Conservation (phyloP, 2,888 invertebrate species). For the Abrostola triplasia region DNA sequence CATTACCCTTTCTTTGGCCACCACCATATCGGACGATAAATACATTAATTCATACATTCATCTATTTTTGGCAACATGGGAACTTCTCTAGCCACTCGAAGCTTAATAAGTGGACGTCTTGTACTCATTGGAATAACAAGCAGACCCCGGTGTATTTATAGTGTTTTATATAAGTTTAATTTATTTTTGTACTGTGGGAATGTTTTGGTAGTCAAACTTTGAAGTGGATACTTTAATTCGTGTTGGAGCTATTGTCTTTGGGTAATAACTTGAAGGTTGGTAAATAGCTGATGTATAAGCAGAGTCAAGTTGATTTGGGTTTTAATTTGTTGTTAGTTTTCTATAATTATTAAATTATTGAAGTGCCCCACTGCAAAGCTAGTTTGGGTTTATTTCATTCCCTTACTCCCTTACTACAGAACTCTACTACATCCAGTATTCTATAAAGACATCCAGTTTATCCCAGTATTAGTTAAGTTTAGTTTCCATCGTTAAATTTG, state of each 20-base stretch:
- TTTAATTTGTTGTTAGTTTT: not conserved
- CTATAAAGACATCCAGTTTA: no score
- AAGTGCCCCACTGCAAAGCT: no score
- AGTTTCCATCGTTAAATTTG: no score
- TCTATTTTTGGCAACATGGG: constrained; percentile 69
- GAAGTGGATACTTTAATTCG: constrained; percentile 46
- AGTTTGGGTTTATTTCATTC: no score
- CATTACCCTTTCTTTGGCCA: constrained; percentile 44
- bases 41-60: constrained; percentile 47
- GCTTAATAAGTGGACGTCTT: constrained; percentile 50
- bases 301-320: constrained; percentile 21
- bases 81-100: constrained; percentile 63
- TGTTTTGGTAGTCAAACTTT: constrained; percentile 48
- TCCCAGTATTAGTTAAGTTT: no score
- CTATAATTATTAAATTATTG: no score
- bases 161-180: constrained; percentile 59
- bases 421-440: no score
- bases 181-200: constrained; percentile 67
- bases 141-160: constrained; percentile 53
- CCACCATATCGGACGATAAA: constrained; percentile 40
- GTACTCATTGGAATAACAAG: constrained; percentile 47
- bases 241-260: constrained; percentile 12
- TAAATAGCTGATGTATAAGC: no score
- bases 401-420: no score
- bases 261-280: constrained; percentile 4